Evolutionary conservation across 2,888 invertebrate species (phyloP).

Genomic region (Chymomyza procnemis): DNA sequence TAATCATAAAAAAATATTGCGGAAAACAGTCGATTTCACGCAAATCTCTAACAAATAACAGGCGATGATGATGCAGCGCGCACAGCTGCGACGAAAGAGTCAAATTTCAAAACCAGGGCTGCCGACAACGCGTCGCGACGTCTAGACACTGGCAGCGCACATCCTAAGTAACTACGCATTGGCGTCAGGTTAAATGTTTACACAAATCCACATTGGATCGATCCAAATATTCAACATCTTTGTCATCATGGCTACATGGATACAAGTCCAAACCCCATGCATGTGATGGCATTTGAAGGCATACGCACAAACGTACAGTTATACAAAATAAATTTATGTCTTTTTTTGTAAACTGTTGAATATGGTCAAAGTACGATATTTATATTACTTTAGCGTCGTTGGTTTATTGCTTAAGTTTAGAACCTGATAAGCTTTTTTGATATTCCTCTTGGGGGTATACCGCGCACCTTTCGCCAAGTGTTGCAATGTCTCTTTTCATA

Average conservation of each 20-base stretch:
- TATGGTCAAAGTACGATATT: conserved; percentile 43
- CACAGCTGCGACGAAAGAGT: conserved; percentile 19
- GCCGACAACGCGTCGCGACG: conserved; percentile 15
- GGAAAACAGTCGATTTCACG: background rate
- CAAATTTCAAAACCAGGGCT: conserved; percentile 15
- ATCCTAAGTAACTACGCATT: too few species aligned
- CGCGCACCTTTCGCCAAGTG: conserved; percentile 2
- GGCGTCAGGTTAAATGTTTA: background rate
- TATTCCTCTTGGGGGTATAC: conserved; percentile 1
- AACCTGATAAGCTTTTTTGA: conserved; percentile 27
- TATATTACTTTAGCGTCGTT: conserved; percentile 43
- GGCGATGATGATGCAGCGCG: conserved; percentile 14
- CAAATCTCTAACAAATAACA: conserved; percentile 12
- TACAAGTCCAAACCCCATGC: conserved; percentile 32
- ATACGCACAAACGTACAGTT: background rate
- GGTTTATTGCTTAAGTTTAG: conserved; percentile 35
- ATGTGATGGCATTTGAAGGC: background rate
- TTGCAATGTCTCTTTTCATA: background rate
- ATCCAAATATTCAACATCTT: too few species aligned
- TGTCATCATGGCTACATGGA: too few species aligned
- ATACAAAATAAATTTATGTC: background rate
- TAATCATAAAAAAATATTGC: conserved; percentile 7
- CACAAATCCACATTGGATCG: too few species aligned
- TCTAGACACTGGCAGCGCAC: conserved; percentile 28
- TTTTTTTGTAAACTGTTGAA: conserved; percentile 15